A percentile compares a stretch with the other conserved stretches of the same genome.
Evolutionary conservation across 1,140 invertebrate genomes (phyloP).

Genomic region (Drosophila watanabei): DNA sequence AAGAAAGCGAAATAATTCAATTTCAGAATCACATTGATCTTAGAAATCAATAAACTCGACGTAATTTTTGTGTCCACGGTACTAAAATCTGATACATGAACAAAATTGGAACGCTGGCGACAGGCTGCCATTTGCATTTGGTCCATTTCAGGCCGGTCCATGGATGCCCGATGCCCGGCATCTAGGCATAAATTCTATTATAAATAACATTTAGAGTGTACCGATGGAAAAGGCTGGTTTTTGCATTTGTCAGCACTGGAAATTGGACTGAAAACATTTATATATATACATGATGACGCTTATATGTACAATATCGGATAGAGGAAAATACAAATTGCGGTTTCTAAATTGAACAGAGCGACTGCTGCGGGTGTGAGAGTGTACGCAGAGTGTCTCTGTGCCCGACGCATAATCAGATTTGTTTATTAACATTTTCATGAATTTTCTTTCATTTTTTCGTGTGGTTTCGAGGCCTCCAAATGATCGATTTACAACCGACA

Average conservation of each 20-base stretch:
- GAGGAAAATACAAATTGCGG: slow-evolving; percentile 74
- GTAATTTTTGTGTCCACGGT: neutral
- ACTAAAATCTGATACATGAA: slow-evolving; percentile 52
- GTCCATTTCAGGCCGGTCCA: slow-evolving; percentile 23
- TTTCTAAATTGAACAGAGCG: slow-evolving; percentile 72
- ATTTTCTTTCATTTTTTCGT: slow-evolving; percentile 42
- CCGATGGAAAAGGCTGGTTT: slow-evolving; percentile 50
- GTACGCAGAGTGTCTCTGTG: slow-evolving; percentile 28
- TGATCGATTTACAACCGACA: slow-evolving; percentile 45
- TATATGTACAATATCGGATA: slow-evolving; percentile 17
- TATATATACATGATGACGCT: slow-evolving; percentile 14
- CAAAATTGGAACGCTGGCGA: slow-evolving; percentile 67
- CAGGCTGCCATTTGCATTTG: slow-evolving; percentile 79
- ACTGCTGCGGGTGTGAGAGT: slow-evolving; percentile 13
- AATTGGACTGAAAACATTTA: slow-evolving; percentile 63
- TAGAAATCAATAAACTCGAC: neutral
- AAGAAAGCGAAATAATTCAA: neutral
- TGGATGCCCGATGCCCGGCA: slow-evolving; percentile 35
- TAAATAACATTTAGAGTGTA: slow-evolving; percentile 76
- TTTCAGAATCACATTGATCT: no score
- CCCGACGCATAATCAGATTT: slow-evolving; percentile 78
- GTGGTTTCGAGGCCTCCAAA: slow-evolving; percentile 37
- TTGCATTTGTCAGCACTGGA: slow-evolving; percentile 81
- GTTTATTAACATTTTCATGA: slow-evolving; percentile 63
- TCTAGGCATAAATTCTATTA: slow-evolving; percentile 82